phyloP scores from a whole-genome alignment of 2,797 vertebrate genomes.

The Macroramphosus scolopax region DNA sequence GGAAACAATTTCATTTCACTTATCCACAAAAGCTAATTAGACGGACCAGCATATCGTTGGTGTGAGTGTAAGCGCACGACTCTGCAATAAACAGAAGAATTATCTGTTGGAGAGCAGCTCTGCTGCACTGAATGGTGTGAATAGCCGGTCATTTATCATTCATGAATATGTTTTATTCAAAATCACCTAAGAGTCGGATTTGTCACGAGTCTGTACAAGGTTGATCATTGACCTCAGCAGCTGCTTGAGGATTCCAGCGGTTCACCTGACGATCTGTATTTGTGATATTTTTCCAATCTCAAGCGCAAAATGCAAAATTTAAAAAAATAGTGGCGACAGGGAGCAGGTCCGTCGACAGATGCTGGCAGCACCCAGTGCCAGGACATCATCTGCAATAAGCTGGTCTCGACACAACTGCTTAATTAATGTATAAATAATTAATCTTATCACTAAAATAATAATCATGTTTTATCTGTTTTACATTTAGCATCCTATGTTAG shows the following conservation, averaged over 20 bases:
- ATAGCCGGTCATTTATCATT: too few relatives aligned
- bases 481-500: not conserved
- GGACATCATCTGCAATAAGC: not conserved
- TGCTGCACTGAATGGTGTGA: too few relatives aligned
- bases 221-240: not conserved
- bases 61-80: slow-evolving; percentile 42
- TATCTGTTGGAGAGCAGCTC: too few relatives aligned
- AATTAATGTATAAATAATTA: not conserved
- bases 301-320: too few relatives aligned
- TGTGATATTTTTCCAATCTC: slow-evolving; percentile 3
- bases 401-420: not conserved
- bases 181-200: too few relatives aligned
- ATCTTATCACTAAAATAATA: not conserved
- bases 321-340: too few relatives aligned
- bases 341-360: too few relatives aligned
- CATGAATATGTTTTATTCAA: too few relatives aligned
- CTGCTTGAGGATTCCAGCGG: too few relatives aligned
- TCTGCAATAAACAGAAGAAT: slow-evolving; percentile 39
- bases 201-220: not conserved
- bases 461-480: not conserved
- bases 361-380: too few relatives aligned
- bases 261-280: too few relatives aligned
- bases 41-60: slow-evolving; percentile 30
- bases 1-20: slow-evolving; percentile 46
- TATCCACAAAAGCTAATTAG: slow-evolving; percentile 58